These are phyloP conservation scores for Percina caprodes DNA, from an alignment of 2,113 vertebrate genomes.

Conservation along the genomic window DNA sequence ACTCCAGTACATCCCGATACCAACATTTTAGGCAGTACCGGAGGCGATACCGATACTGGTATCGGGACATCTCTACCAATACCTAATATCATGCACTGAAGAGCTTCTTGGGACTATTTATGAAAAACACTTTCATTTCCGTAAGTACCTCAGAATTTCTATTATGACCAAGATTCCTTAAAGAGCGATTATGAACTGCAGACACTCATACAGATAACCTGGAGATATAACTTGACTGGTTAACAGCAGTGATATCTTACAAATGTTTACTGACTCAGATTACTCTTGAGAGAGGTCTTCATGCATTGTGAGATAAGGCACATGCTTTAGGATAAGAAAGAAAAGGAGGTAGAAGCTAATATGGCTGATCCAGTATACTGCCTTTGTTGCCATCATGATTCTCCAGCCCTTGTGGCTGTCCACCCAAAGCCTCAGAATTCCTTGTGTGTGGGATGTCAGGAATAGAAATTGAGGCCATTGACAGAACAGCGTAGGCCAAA, in stretches of 20 bases:
- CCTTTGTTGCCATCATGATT: slow-evolving; percentile 2
- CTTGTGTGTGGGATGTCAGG: slow-evolving; percentile 2
- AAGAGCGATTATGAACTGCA: background rate
- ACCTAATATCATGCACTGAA: too few species aligned
- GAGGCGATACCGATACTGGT: too few species aligned
- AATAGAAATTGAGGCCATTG: slow-evolving; percentile 22
- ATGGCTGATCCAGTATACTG: background rate
- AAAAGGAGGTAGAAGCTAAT: slow-evolving; percentile 1
- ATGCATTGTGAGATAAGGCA: background rate
- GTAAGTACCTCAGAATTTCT: background rate
- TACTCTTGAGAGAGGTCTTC: background rate
- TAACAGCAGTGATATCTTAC: background rate
- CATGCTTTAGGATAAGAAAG: background rate
- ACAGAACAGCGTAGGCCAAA: background rate
- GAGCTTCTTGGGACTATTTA: too few species aligned
- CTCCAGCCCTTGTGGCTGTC: slow-evolving; percentile 1
- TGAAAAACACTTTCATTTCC: background rate
- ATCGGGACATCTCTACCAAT: too few species aligned
- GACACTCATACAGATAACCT: background rate
- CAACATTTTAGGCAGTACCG: too few species aligned
- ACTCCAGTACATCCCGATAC: too few species aligned
- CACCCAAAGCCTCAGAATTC: background rate
- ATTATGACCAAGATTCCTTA: background rate
- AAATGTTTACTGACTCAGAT: slow-evolving; percentile 2
- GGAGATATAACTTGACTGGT: background rate